Conservation (phyloP, 2,113 vertebrate species). For the Rhinolophus ferrumequinum region DNA sequence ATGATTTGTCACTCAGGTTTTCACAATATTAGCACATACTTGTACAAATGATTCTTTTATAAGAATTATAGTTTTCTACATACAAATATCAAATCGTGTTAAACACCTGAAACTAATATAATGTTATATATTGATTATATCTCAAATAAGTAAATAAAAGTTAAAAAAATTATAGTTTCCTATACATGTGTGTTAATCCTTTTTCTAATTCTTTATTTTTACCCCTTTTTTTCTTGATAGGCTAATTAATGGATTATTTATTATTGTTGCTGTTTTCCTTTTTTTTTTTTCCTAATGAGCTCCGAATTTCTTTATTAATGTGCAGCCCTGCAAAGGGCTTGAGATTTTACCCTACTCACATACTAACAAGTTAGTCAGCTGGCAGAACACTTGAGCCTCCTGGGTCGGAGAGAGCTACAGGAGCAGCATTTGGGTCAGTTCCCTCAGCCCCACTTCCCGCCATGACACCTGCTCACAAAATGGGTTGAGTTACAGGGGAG, state of each 20-base stretch:
- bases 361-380: not conserved
- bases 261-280: not conserved
- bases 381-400: not conserved
- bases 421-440: not conserved
- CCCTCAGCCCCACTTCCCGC: not conserved
- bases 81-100: not conserved
- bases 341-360: not conserved
- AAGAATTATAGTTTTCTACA: not conserved
- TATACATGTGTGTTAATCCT: not conserved
- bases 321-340: not conserved
- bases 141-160: not conserved
- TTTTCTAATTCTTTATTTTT: not conserved
- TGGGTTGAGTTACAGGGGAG: not conserved
- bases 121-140: not conserved
- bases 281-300: not conserved
- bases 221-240: not conserved
- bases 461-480: rapidly evolving
- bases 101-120: not conserved
- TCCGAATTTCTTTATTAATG: not conserved
- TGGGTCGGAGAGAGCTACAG: not conserved
- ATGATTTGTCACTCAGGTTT: not conserved
- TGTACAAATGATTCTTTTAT: not conserved
- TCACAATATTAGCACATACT: not conserved
- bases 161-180: not conserved
- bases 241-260: not conserved